phyloP scores from a whole-genome alignment of 2,888 invertebrate species.

The Eilema depressum region DNA sequence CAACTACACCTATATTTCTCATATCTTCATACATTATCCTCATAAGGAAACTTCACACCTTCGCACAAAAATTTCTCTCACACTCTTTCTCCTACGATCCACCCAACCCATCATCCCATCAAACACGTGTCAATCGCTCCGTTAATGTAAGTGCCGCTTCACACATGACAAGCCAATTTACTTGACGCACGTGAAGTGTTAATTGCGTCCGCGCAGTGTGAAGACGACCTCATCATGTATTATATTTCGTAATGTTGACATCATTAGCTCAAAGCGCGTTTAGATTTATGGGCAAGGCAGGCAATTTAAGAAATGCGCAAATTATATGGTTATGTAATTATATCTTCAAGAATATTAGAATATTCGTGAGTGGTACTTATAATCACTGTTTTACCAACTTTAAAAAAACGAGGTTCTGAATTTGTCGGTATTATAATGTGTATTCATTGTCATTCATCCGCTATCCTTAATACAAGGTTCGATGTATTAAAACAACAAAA shows the following conservation, averaged over 20 bases:
- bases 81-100: constrained; percentile 17
- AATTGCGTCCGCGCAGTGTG: constrained; percentile 49
- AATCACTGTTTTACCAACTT: not conserved
- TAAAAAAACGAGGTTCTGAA: not conserved
- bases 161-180: constrained; percentile 81
- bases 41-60: not conserved
- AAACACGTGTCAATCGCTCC: constrained; percentile 33
- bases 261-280: constrained; percentile 18
- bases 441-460: too few species aligned
- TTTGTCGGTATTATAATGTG: not conserved
- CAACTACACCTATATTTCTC: too few species aligned
- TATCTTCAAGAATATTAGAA: not conserved
- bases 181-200: constrained; percentile 66
- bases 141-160: constrained; percentile 60
- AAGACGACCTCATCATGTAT: constrained; percentile 49
- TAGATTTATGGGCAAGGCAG: constrained; percentile 16
- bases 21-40: not conserved
- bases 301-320: constrained; percentile 16
- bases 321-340: constrained; percentile 7
- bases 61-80: not conserved
- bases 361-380: not conserved
- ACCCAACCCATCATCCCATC: constrained; percentile 18
- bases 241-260: constrained; percentile 47
- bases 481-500: too few species aligned
- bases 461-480: too few species aligned